Conservation (phyloP, 2,113 vertebrate genomes). For the Micromys minutus region DNA sequence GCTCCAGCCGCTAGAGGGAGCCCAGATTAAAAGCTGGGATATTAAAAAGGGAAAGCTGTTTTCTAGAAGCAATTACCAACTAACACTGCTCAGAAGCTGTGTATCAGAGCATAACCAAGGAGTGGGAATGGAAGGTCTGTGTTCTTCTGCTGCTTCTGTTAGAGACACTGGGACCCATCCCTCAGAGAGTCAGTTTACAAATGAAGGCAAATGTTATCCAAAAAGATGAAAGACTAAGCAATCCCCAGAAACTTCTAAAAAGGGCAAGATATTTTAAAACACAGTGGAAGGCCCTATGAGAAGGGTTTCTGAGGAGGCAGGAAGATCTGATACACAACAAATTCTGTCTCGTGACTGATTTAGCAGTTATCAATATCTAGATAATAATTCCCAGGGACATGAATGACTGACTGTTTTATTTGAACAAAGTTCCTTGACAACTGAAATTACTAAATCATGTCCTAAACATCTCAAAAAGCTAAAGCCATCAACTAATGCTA, state of each 20-base stretch:
- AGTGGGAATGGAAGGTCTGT: no score
- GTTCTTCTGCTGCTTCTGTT: not conserved
- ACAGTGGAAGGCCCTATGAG: not conserved
- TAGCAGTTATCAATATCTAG: not conserved
- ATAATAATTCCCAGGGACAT: not conserved
- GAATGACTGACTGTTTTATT: not conserved
- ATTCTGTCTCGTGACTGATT: not conserved
- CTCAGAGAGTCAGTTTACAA: not conserved
- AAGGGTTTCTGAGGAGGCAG: not conserved
- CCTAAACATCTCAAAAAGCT: conserved; percentile 21
- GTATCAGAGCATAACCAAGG: not conserved
- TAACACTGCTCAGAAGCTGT: not conserved
- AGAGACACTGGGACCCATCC: not conserved
- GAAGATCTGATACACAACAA: not conserved
- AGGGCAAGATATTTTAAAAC: not conserved
- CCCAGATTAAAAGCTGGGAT: not conserved
- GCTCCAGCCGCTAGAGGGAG: not conserved
- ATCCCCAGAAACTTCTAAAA: not conserved
- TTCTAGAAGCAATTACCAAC: not conserved
- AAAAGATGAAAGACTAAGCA: not conserved
- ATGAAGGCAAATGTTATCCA: not conserved
- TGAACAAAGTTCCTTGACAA: conserved; percentile 37
- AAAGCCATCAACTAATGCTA: not conserved
- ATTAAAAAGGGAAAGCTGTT: not conserved
- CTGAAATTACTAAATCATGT: conserved; percentile 26